A percentile compares a stretch with the other conserved stretches of the same genome.
These are phyloP conservation scores for Zoanthus gigantus DNA, from an alignment of 92 coral and sea anemone species.

Conservation along the genomic window DNA sequence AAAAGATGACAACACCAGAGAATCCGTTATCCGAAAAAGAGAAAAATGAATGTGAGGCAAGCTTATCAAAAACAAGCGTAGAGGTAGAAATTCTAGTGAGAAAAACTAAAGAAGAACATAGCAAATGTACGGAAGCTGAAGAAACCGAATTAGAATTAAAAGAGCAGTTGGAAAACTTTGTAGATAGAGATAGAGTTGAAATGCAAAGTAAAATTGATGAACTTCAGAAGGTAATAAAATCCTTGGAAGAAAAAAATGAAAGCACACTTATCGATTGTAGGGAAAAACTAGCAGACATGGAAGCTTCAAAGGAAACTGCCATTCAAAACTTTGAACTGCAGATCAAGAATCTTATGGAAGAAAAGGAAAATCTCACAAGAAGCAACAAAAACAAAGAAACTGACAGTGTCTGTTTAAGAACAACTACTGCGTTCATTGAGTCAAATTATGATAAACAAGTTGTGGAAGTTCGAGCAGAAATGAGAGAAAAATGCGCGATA, in stretches of 20 bases:
- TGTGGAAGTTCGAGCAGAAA: conserved; percentile 54
- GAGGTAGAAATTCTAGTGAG: conserved; percentile 19
- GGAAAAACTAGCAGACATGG: conserved; percentile 50
- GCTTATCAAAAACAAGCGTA: conserved; percentile 53
- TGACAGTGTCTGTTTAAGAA: neutral
- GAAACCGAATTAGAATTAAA: too few species aligned
- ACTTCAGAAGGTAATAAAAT: conserved; percentile 55
- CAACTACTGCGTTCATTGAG: neutral
- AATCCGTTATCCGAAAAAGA: conserved; percentile 58
- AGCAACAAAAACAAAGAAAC: neutral
- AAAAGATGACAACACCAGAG: conserved; percentile 55
- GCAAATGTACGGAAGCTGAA: too few species aligned
- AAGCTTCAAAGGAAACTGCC: conserved; percentile 28
- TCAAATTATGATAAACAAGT: conserved; percentile 58
- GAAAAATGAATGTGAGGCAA: conserved; percentile 57
- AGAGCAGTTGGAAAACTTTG: too few species aligned
- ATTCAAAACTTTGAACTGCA: conserved; percentile 50
- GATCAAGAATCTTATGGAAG: conserved; percentile 45
- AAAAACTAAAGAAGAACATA: too few species aligned
- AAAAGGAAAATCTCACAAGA: conserved; percentile 38
- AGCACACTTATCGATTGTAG: conserved; percentile 47
- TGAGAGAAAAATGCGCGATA: conserved; percentile 62
- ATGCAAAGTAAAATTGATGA: conserved; percentile 54
- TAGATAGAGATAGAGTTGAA: neutral
- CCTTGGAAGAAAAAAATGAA: conserved; percentile 55